phyloP scores from a whole-genome alignment of 2,797 vertebrate genomes.

The Odontamblyopus lacepedii region DNA sequence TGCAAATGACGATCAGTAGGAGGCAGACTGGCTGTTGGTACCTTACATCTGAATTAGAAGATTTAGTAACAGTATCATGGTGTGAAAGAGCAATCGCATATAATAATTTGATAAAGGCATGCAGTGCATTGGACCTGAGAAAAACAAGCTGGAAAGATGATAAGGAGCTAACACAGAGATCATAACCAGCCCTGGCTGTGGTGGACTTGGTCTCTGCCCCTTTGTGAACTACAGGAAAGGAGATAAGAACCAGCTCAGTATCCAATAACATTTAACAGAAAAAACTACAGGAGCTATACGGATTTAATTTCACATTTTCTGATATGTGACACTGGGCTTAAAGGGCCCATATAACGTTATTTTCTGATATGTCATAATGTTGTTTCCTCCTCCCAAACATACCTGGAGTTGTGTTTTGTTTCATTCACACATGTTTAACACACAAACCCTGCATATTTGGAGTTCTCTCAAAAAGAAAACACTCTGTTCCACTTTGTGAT shows the following conservation, averaged over 20 bases:
- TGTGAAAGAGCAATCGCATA: neutral
- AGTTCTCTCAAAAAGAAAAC: too few species aligned
- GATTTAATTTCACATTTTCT: too few species aligned
- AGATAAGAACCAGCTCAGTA: conserved; percentile 48
- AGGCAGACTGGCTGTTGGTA: neutral
- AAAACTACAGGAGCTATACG: conserved; percentile 34
- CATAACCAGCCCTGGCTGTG: conserved; percentile 18
- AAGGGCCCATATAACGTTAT: too few species aligned
- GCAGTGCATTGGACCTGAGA: neutral
- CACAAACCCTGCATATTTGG: too few species aligned
- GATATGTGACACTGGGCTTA: too few species aligned
- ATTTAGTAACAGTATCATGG: neutral
- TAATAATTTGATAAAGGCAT: neutral
- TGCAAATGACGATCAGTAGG: neutral
- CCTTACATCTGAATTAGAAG: neutral
- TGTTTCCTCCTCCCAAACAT: too few species aligned
- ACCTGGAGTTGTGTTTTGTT: too few species aligned
- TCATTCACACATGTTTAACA: too few species aligned
- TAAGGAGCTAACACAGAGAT: conserved; percentile 21
- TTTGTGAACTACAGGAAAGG: conserved; percentile 30
- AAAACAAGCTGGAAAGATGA: conserved; percentile 11
- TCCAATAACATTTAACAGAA: conserved; percentile 54
- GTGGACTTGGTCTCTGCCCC: conserved; percentile 24
- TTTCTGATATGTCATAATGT: too few species aligned
- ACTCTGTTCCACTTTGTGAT: too few species aligned